A percentile compares a stretch with the other conserved stretches of the same genome.
These are phyloP conservation scores for Diarsia brunnea DNA, from an alignment of 2,888 invertebrate genomes.

Conservation along the genomic window DNA sequence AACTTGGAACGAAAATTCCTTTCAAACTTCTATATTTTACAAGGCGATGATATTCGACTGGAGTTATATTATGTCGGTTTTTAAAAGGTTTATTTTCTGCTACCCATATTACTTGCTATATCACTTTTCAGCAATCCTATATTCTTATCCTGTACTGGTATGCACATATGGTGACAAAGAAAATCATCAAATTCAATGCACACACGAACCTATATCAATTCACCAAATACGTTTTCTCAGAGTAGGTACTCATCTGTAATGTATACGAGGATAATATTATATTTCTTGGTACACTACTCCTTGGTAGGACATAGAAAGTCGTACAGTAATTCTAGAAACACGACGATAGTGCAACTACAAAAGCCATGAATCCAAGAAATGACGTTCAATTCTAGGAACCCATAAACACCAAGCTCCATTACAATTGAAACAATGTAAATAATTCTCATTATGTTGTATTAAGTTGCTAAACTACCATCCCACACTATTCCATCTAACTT, in stretches of 20 bases:
- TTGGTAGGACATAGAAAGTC: background rate
- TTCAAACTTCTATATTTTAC: conserved; percentile 13
- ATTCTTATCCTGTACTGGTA: background rate
- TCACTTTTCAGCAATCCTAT: background rate
- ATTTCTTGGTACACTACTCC: background rate
- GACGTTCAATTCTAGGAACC: background rate
- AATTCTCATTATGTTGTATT: conserved; percentile 50
- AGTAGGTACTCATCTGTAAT: background rate
- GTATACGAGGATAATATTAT: background rate
- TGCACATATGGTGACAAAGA: background rate
- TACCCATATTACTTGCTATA: background rate
- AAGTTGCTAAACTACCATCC: conserved; percentile 52
- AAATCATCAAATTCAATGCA: background rate
- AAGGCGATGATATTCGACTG: background rate
- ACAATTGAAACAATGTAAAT: conserved; percentile 47
- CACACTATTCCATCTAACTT: conserved; percentile 63
- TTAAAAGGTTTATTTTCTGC: background rate
- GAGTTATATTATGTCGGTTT: background rate
- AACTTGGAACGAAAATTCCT: conserved; percentile 23
- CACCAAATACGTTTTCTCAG: background rate
- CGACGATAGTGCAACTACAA: background rate
- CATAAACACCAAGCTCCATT: conserved; percentile 6
- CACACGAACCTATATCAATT: background rate
- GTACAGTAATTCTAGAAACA: background rate
- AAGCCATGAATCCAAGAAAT: background rate